phyloP scores from a whole-genome alignment of 2,797 vertebrate genomes.

The Triplophysa bombifrons region DNA sequence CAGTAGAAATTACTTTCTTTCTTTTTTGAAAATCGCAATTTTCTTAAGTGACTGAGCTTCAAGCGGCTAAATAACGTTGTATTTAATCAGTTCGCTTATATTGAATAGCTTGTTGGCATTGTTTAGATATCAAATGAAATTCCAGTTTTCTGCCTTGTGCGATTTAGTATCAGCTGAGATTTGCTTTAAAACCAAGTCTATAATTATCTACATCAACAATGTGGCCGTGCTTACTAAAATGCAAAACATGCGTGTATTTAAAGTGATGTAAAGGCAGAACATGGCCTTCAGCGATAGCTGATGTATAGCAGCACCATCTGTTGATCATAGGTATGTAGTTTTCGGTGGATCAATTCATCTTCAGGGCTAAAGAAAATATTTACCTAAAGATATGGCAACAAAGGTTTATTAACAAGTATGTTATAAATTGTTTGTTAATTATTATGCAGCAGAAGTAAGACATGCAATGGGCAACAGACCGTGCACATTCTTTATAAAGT shows the following conservation, averaged over 20 bases:
- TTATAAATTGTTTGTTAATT: not conserved
- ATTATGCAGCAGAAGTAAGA: too few relatives aligned
- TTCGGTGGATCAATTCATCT: not conserved
- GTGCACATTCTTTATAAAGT: too few relatives aligned
- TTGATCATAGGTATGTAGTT: conserved; percentile 31
- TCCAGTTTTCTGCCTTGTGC: not conserved
- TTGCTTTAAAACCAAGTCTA: not conserved
- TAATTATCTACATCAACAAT: not conserved
- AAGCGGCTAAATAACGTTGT: not conserved
- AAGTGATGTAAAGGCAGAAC: not conserved
- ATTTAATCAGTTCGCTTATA: not conserved
- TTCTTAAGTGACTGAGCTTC: not conserved
- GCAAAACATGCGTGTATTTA: not conserved
- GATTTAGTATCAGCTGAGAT: not conserved
- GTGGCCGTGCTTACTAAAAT: not conserved
- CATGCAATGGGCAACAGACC: too few relatives aligned
- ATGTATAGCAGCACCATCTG: conserved; percentile 41
- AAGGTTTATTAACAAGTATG: not conserved
- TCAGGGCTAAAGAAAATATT: not conserved
- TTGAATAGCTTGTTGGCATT: not conserved
- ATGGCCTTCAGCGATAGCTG: not conserved
- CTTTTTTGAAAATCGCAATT: not conserved
- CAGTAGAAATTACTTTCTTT: not conserved
- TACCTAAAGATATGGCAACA: not conserved
- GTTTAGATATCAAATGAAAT: not conserved